phyloP scores from a whole-genome alignment of 2,113 vertebrate species.

The Alectura lathami region DNA sequence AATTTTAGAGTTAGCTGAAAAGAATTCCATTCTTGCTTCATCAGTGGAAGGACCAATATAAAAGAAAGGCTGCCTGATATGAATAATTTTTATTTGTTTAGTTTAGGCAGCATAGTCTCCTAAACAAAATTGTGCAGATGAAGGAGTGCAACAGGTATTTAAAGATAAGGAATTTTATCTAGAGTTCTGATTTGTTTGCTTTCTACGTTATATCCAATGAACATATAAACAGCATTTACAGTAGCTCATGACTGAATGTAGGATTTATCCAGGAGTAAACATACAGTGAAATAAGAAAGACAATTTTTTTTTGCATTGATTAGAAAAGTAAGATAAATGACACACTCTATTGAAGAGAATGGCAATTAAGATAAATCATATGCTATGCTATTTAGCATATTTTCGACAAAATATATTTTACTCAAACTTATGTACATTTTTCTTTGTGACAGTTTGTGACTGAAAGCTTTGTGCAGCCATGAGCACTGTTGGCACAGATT shows the following conservation, averaged over 20 bases:
- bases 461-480: not conserved
- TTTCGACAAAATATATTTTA: conserved; percentile 9
- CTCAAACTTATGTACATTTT: not conserved
- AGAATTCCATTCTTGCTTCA: not conserved
- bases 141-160: not conserved
- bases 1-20: not conserved
- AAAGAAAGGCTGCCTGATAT: not conserved
- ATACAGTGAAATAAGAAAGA: conserved; percentile 1
- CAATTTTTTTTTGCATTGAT: not conserved
- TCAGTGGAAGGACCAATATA: not conserved
- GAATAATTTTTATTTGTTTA: not conserved
- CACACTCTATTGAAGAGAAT: not conserved
- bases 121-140: not conserved
- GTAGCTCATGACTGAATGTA: not conserved
- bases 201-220: not conserved
- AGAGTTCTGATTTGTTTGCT: not conserved
- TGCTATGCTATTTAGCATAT: not conserved
- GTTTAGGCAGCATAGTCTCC: not conserved
- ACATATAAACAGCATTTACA: not conserved
- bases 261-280: not conserved
- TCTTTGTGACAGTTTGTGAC: conserved; percentile 28
- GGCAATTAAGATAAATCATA: conserved; percentile 52
- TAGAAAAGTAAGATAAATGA: conserved; percentile 38
- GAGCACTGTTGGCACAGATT: conserved; percentile 30
- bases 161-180: not conserved